Percentiles rank a stretch among this genome's conserved stretches.
phyloP scores from a whole-genome alignment of 2,797 vertebrate genomes.

The Knipowitschia caucasica region DNA sequence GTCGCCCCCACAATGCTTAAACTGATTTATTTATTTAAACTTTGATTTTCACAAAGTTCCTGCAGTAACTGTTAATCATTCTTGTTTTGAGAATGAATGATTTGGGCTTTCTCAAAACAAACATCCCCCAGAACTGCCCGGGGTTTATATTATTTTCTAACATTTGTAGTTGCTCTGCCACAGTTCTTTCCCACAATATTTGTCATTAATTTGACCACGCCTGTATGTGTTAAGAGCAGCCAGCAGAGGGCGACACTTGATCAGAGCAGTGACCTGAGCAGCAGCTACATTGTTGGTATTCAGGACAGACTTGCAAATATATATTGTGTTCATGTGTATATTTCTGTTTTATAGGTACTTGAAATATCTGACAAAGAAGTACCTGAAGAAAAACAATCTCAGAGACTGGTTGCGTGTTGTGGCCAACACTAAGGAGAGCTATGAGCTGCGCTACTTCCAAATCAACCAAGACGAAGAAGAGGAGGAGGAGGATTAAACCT shows the following conservation, averaged over 20 bases:
- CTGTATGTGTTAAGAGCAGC: conserved; percentile 3
- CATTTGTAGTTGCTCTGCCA: too few species aligned
- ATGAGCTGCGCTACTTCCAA: conserved; percentile 96
- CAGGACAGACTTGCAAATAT: not conserved
- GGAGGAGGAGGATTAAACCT: conserved; percentile 90
- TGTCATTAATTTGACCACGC: too few species aligned
- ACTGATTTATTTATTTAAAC: too few species aligned
- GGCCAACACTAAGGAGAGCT: conserved; percentile 95
- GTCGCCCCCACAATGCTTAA: too few species aligned
- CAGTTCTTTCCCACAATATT: too few species aligned
- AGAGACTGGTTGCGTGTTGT: conserved; percentile 93
- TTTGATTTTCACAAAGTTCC: too few species aligned
- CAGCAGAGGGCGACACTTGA: conserved; percentile 48
- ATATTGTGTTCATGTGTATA: too few species aligned
- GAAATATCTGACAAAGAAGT: conserved; percentile 97
- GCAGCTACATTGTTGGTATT: not conserved
- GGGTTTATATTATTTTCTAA: too few species aligned
- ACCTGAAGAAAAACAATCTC: conserved; percentile 95
- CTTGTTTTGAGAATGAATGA: too few species aligned
- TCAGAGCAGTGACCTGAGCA: not conserved
- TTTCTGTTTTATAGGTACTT: conserved; percentile 78
- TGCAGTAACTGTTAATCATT: too few species aligned
- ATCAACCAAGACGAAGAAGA: conserved; percentile 97
- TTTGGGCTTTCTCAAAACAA: too few species aligned
- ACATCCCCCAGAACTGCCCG: too few species aligned